Evolutionary conservation across 2,888 invertebrate species (phyloP), one percentile per base, ranked within the genome.

Genomic region (Scaptomyza parva): DNA sequence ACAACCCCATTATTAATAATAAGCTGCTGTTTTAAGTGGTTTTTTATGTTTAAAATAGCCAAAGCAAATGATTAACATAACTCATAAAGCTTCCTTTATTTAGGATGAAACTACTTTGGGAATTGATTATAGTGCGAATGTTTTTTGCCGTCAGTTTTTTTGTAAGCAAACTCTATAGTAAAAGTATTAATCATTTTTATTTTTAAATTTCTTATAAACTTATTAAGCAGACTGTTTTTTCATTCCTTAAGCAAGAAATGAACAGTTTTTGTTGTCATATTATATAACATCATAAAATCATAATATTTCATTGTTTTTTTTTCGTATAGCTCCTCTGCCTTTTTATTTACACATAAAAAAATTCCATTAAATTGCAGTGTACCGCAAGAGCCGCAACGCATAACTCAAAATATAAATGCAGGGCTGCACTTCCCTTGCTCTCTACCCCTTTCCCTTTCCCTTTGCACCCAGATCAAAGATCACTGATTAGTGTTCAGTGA

Each of bases 341-440:
- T 37, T 9, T 1, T 8, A 33, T 8, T 9, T 14, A 0, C 20
- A 17, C 55, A 17, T 30, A 39, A 40, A 6, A 30, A 47, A 28
- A 17, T 48, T 17, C 26, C 24, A 47, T 45, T 52, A 63, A 80
- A 67, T 73, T 76, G 61, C 64, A 45, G 41, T 37, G 17, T 44
- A 48, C 54, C 39, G 51, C 43, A 52, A 55, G 41, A 14, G 45
- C 33, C 48, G 40, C 59, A 43, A 63, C 43, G 43, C 80, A 48
- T 81, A 78, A 82, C 62, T 83, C 83, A 83, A 65, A 80, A 76
- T 40, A 37, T 65, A 52, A 70, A 53, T 62, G 68, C 57, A 65
- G 41, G 37, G 12, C 52, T 39, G 43, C 53, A 26, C 14, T 12
- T 51, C 35, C 11, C 20, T 33, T 17, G 43, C 47, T 12, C 18